phyloP scores from a whole-genome alignment of 2,888 invertebrate genomes.

The Scaptomyza tumidula region DNA sequence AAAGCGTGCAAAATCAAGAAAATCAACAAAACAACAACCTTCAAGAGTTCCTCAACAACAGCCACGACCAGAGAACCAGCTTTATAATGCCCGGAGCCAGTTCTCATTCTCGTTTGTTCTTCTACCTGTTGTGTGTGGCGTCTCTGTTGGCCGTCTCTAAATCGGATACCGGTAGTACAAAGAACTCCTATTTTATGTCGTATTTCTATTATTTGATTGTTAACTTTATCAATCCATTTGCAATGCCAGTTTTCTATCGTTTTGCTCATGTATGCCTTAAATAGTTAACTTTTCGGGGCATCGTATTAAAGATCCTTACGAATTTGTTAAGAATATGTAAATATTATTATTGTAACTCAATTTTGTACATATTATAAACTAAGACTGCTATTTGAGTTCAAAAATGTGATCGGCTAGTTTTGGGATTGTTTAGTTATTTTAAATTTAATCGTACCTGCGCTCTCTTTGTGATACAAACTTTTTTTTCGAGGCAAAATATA shows the following conservation, averaged over 20 bases:
- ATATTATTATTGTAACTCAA: conserved; percentile 32
- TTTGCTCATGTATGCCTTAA: conserved; percentile 76
- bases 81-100: conserved; percentile 70
- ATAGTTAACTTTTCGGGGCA: conserved; percentile 24
- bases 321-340: conserved; percentile 41
- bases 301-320: not conserved
- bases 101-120: conserved; percentile 79
- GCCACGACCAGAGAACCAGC: not conserved
- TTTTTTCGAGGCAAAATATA: conserved; percentile 45
- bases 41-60: conserved; percentile 10
- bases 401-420: conserved; percentile 47
- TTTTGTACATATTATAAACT: conserved; percentile 38
- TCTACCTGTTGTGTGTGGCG: conserved; percentile 80
- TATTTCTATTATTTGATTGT: conserved; percentile 81
- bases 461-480: conserved; percentile 62
- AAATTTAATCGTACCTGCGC: conserved; percentile 29
- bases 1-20: conserved; percentile 26
- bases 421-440: conserved; percentile 35
- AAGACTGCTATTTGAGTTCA: conserved; percentile 50
- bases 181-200: conserved; percentile 79
- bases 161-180: conserved; percentile 82
- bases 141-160: conserved; percentile 79
- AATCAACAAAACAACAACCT: conserved; percentile 28
- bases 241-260: conserved; percentile 80
- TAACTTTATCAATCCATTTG: conserved; percentile 82